These are phyloP conservation scores for Sarcophaga variegata DNA, from an alignment of 2,888 invertebrate species.

Conservation along the genomic window DNA sequence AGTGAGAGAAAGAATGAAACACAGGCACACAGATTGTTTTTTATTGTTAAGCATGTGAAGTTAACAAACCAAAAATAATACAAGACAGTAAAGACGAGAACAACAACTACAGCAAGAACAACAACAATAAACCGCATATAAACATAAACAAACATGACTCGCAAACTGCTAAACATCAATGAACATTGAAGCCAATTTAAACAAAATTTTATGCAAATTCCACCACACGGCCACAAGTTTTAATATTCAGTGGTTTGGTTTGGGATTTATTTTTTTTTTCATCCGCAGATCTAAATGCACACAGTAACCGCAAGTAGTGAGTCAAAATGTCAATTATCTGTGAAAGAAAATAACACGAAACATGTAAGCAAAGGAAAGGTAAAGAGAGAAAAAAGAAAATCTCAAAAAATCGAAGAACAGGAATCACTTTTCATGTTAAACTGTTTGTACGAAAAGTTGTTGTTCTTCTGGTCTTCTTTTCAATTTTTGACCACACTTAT, in stretches of 20 bases:
- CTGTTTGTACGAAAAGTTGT: constrained; percentile 14
- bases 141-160: constrained; percentile 23
- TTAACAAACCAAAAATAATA: constrained; percentile 43
- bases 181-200: constrained; percentile 69
- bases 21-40: not conserved
- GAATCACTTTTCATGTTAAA: constrained; percentile 61
- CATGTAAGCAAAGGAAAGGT: constrained; percentile 41
- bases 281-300: constrained; percentile 1
- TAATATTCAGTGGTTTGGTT: constrained; percentile 31
- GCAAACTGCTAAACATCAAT: constrained; percentile 49
- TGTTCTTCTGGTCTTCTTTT: constrained; percentile 21
- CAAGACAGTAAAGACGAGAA: constrained; percentile 28
- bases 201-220: constrained; percentile 66
- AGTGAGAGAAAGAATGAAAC: not conserved
- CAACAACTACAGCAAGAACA: no score
- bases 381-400: not conserved
- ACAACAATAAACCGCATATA: no score
- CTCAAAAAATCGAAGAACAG: constrained; percentile 32
- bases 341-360: constrained; percentile 58
- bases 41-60: constrained; percentile 4
- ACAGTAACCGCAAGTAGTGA: constrained; percentile 59
- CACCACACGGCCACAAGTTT: constrained; percentile 55
- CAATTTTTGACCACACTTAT: constrained; percentile 68
- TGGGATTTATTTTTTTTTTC: not conserved
- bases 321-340: constrained; percentile 69